Base-by-base conservation (phyloP, 1,140 invertebrate genomes). In the Anadara kagoshimensis region DNA sequence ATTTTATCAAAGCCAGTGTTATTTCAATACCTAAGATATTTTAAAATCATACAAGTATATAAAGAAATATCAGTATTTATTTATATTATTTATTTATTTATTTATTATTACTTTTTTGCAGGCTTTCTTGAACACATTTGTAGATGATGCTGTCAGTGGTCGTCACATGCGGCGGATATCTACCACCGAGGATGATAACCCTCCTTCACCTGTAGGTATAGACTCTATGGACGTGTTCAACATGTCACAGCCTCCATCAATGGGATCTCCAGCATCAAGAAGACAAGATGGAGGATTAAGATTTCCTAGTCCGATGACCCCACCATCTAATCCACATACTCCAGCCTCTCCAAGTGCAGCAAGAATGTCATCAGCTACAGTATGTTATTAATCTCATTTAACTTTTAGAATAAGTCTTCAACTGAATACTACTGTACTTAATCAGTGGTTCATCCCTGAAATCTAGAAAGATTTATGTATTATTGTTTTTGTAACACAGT, bases 171-270 rank as follows among this genome's bases (percentile, higher is more conserved):
- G 95, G 51, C 89, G 96, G 1, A 91, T 94, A 64, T 95, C 94
- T 5, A 93, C 97, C 73, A 95, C 95, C 18, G 97, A 98, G 87
- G 97, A 99, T 85, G 97, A 98, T 82, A 98, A 98, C 91, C 97
- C 97, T 14, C 95, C 96, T 0, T 98, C 96, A 0, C 94, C 96
- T 66, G 93, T 95, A 8, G 91, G 94, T 88, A 94, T 96, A 59
- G 90, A 91, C 53, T 75, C 84, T n/a, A 77, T 88, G 43, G 89
- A 90, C 65, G 79, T 87, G 59, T 87, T 86, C 66, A 78, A 81
- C 51, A 78, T 86, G 10, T 81, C 83, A 24, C 79, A 81, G 20
- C 86, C 80, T 29, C 84, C 84, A 29, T 75, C 81, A 8, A 81
- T 77, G 2, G 83, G 84, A 75, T 94, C 93, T 7, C 94, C 94